Evolutionary conservation across 2,888 invertebrate species (phyloP).

Genomic region (Phengaris arion): DNA sequence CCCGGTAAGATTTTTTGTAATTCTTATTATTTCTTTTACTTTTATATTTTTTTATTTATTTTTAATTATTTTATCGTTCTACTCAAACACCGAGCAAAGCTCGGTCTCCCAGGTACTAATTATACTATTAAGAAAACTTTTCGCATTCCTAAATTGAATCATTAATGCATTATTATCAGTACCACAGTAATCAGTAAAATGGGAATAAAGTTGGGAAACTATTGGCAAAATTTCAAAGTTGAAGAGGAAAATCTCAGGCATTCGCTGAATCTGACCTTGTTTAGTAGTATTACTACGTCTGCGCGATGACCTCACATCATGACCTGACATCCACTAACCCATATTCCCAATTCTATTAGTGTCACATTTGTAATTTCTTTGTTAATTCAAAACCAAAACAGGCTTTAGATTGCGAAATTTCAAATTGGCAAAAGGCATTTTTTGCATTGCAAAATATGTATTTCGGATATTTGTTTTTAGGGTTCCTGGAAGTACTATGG

Average conservation of each 20-base stretch:
- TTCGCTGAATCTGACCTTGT: conserved; percentile 8
- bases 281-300: conserved; percentile 25
- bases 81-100: no score
- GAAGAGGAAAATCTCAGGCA: conserved; percentile 17
- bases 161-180: no score
- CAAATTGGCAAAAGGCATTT: background rate
- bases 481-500: no score
- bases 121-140: no score
- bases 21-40: no score
- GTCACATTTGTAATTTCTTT: no score
- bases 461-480: no score
- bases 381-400: background rate
- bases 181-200: background rate
- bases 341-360: background rate
- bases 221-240: conserved; percentile 15
- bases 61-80: no score
- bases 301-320: conserved; percentile 34
- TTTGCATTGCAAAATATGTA: background rate
- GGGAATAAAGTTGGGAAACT: background rate
- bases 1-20: no score
- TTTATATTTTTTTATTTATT: no score
- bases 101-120: no score
- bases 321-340: background rate
- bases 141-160: no score
- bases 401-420: background rate